phyloP scores from a whole-genome alignment of 2,888 invertebrate genomes.

The Leucoma salicis region DNA sequence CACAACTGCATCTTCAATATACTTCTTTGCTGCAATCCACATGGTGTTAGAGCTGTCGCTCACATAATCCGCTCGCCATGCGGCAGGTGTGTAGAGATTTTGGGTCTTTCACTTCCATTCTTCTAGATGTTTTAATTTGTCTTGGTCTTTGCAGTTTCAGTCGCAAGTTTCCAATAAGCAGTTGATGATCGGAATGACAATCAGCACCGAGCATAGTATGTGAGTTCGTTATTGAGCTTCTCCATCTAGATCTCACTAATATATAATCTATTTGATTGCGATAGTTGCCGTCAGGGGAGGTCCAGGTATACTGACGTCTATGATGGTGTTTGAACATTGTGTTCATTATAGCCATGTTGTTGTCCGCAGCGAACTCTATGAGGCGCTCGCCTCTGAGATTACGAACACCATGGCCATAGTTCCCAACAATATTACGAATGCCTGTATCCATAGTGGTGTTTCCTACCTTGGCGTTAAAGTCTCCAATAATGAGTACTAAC shows the following conservation, averaged over 20 bases:
- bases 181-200: conserved; percentile 9
- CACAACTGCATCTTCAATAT: neutral
- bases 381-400: neutral
- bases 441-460: neutral
- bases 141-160: neutral
- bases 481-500: neutral
- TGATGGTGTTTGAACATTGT: neutral
- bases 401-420: neutral
- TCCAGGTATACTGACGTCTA: neutral
- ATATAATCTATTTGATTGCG: conserved; percentile 23
- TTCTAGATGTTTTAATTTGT: neutral
- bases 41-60: neutral
- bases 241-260: conserved; percentile 11
- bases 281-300: neutral
- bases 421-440: neutral
- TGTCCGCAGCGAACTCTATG: neutral
- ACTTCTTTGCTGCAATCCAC: neutral
- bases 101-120: neutral
- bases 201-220: conserved; percentile 12
- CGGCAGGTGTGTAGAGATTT: too few species aligned
- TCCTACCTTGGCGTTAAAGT: neutral
- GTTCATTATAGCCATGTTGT: neutral
- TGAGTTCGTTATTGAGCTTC: conserved; percentile 5
- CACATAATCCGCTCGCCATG: too few species aligned
- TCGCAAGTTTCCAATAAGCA: conserved; percentile 1